Conservation (phyloP, 35 echinoderm and acorn worm species). For the Eucidaris tribuloides region DNA sequence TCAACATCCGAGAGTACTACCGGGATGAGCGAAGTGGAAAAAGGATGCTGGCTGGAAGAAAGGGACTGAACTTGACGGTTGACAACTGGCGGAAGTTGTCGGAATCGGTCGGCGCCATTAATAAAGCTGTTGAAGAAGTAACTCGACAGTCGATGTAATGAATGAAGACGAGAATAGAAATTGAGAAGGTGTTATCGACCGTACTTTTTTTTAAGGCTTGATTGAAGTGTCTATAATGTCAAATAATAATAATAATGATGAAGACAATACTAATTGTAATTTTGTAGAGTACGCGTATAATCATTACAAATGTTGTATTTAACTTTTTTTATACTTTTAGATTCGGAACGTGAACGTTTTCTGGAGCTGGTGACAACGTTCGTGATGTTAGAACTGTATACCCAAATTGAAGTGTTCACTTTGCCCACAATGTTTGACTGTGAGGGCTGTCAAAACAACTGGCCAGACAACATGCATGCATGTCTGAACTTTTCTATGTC, state of each 20-base stretch:
- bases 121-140: not conserved
- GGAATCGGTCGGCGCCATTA: not conserved
- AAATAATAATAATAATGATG: no score
- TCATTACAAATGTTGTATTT: no score
- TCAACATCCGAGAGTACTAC: not conserved
- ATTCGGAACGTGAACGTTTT: not conserved
- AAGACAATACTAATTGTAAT: no score
- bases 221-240: not conserved
- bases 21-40: not conserved
- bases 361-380: not conserved
- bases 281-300: no score
- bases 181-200: not conserved
- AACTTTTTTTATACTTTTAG: not conserved
- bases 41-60: not conserved
- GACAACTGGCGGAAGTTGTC: not conserved
- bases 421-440: not conserved
- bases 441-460: not conserved
- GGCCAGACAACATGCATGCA: not conserved
- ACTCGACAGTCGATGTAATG: not conserved
- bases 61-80: not conserved
- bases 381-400: not conserved
- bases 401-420: not conserved
- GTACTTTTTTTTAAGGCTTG: not conserved
- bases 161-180: not conserved
- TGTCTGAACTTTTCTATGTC: not conserved